These are phyloP conservation scores for Thripadectes ignobilis DNA, from an alignment of 2,797 vertebrate species.

Conservation along the genomic window DNA sequence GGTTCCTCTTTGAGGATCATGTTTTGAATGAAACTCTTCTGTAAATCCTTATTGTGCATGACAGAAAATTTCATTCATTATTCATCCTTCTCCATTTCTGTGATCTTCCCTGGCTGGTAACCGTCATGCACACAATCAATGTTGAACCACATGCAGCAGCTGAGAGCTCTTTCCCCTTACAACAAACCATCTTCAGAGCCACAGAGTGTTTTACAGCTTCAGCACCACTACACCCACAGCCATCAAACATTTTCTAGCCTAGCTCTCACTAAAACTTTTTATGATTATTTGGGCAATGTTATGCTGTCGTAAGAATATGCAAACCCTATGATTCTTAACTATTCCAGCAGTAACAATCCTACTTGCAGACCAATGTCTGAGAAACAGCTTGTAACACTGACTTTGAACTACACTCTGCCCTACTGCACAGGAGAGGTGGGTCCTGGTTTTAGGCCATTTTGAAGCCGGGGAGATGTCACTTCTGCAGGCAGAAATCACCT, in stretches of 20 bases:
- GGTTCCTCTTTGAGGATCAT: background rate
- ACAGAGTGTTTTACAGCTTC: background rate
- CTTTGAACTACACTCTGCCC: background rate
- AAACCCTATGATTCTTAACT: background rate
- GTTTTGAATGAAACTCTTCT: background rate
- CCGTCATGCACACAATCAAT: rapidly evolving
- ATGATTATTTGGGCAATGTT: background rate
- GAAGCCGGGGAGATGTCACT: background rate
- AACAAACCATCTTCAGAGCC: background rate
- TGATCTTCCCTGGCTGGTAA: background rate
- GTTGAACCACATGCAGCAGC: background rate
- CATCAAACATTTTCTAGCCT: background rate
- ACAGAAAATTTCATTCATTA: background rate
- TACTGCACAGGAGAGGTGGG: background rate
- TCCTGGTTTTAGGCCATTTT: background rate
- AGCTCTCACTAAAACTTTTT: background rate
- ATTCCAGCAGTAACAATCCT: background rate
- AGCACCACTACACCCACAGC: background rate
- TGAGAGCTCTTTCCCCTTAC: background rate
- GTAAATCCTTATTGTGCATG: background rate
- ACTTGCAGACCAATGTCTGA: background rate
- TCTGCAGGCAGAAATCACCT: background rate
- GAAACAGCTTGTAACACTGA: background rate
- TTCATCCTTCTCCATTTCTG: background rate
- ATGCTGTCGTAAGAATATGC: background rate